These are phyloP conservation scores for Aphelenchoides avenae DNA, from an alignment of 1,140 invertebrate genomes.

Conservation along the genomic window DNA sequence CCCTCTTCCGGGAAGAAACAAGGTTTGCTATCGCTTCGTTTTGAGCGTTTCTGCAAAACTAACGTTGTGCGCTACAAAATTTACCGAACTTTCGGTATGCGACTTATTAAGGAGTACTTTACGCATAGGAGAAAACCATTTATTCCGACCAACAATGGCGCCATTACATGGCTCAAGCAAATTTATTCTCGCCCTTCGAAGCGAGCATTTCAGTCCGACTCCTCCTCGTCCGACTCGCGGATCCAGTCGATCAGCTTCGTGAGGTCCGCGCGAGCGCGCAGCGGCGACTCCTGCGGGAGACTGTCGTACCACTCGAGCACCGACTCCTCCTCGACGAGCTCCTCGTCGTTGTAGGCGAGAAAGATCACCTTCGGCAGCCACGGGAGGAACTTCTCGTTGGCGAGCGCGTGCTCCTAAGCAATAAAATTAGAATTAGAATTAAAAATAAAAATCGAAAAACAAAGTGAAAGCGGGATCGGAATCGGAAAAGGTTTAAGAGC, in stretches of 20 bases:
- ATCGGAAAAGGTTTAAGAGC: too few relatives aligned
- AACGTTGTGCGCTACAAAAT: too few relatives aligned
- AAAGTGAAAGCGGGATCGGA: not conserved
- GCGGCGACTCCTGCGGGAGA: conserved; percentile 5
- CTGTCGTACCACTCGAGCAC: conserved; percentile 23
- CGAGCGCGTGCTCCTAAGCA: not conserved
- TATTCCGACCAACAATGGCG: too few relatives aligned
- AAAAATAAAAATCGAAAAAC: not conserved
- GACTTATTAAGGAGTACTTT: too few relatives aligned
- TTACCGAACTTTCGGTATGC: too few relatives aligned
- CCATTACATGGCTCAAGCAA: too few relatives aligned
- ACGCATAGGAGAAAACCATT: too few relatives aligned
- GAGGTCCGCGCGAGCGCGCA: conserved; percentile 12
- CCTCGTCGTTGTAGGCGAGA: conserved; percentile 26
- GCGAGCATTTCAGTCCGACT: too few relatives aligned
- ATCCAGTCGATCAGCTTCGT: conserved; percentile 23
- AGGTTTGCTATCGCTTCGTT: too few relatives aligned
- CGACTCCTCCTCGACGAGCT: conserved; percentile 13
- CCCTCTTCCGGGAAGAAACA: too few relatives aligned
- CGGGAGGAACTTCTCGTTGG: not conserved
- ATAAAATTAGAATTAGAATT: not conserved
- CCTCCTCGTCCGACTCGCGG: conserved; percentile 16
- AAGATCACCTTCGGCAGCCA: conserved; percentile 27
- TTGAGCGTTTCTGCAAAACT: too few relatives aligned
- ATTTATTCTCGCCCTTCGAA: too few relatives aligned